Base-by-base conservation (phyloP, 2,888 invertebrate genomes). In the Priocnemis perturbator region DNA sequence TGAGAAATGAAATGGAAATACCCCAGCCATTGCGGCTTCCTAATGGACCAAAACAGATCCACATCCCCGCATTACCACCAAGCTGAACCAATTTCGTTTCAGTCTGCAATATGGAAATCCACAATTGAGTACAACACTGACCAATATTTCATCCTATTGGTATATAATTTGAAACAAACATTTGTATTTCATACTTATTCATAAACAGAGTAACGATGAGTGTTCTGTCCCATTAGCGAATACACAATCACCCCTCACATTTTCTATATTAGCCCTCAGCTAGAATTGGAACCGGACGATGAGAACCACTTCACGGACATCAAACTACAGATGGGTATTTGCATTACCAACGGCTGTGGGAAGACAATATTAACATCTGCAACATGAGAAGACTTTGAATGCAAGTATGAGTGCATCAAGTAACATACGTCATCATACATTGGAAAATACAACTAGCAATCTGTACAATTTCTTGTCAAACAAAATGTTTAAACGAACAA, bases 51-150 rank as follows among this genome's bases (percentile, higher is more conserved):
- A 84, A 84, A 76, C 86, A 81, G 85, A 88, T 88, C 88, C 88
- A 88, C 88, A 88, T 88, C 85, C 88, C 88, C 87, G 88, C 88
- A 88, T 88, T 83, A 88, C 88, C 86, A 85, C 72, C 69, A 62
- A 78, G 66, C 74, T 81, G 56, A 69, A 71, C 74, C 72, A 69
- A 78, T 74, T 78, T 77, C 65, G 73, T 78, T 73, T 77, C 72
- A 69, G 68, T 76, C 76, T 80, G 60, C 20, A 26, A 30, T 30
- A 15, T 50, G 26, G 26, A 60, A 50, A 26, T 20, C 11, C 21
- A 47, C 17, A 20, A 47, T n/a, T 59, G 11, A 15, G 45, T 21
- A 9, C 3, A 20, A 37, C 19, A 30, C 30, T n/a, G 0, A 19
- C 19, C 56, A 17, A 26, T 56, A 2, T 56, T 56, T 15, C 11